phyloP scores from a whole-genome alignment of 2,888 invertebrate species.

The Ametastegia equiseti region DNA sequence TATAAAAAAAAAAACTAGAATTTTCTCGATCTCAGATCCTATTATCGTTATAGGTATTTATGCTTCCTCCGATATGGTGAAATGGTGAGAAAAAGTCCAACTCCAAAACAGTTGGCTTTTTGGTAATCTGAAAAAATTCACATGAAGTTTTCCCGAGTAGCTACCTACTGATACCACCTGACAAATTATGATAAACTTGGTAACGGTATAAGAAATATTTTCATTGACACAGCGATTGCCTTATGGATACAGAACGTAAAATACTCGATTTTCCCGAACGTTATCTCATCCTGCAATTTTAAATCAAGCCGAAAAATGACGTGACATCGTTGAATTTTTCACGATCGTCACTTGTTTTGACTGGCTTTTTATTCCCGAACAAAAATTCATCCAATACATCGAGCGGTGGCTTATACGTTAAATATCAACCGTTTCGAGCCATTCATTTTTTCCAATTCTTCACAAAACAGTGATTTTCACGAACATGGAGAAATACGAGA shows the following conservation, averaged over 20 bases:
- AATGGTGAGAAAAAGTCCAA: no score
- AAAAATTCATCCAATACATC: neutral
- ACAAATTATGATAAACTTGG: no score
- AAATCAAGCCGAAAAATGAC: neutral
- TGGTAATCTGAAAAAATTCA: no score
- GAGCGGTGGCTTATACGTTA: neutral
- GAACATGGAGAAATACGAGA: neutral
- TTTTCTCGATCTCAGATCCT: no score
- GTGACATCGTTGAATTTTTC: slow-evolving; percentile 31
- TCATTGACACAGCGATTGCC: neutral
- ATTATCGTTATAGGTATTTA: no score
- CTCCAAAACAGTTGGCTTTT: no score
- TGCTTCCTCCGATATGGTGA: no score
- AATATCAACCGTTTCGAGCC: neutral
- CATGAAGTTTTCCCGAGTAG: no score
- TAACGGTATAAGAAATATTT: neutral
- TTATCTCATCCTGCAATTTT: slow-evolving; percentile 19
- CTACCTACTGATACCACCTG: no score
- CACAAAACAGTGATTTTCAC: neutral
- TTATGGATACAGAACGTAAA: neutral
- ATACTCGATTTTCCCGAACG: slow-evolving; percentile 13
- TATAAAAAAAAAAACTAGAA: no score
- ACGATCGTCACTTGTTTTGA: neutral
- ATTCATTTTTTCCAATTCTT: neutral
- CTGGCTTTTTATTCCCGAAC: neutral